Conservation (phyloP, 2,113 vertebrate species). For the Pelmatolapia mariae region DNA sequence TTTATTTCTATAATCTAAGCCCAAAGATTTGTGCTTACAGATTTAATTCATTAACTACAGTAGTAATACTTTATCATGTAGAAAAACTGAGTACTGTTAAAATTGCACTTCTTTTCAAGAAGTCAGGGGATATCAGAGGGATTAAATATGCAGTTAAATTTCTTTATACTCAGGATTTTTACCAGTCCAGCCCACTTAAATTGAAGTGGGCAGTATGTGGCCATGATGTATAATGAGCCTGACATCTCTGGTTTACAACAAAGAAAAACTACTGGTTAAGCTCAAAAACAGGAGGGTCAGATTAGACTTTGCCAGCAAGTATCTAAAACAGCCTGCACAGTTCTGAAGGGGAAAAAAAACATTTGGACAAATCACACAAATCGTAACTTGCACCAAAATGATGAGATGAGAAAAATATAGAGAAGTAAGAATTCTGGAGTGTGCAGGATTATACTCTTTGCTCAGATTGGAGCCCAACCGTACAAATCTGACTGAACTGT, state of each 20-base stretch:
- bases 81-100: background rate
- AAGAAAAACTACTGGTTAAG: background rate
- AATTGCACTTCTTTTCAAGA: background rate
- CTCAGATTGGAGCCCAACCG: background rate
- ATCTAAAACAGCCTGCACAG: background rate
- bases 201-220: background rate
- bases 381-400: background rate
- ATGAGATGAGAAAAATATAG: background rate
- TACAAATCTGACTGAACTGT: background rate
- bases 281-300: fast-evolving
- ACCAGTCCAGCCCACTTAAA: background rate
- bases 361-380: background rate
- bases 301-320: background rate
- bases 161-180: background rate
- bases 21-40: background rate
- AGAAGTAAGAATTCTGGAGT: background rate
- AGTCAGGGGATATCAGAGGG: background rate
- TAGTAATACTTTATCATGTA: background rate
- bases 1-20: background rate
- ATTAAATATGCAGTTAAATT: background rate
- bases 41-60: background rate
- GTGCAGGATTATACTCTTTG: background rate
- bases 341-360: background rate
- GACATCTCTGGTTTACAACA: background rate
- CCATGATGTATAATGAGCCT: background rate